These are phyloP conservation scores for Dromiciops gliroides DNA, from an alignment of 2,113 vertebrate genomes.

Conservation along the genomic window DNA sequence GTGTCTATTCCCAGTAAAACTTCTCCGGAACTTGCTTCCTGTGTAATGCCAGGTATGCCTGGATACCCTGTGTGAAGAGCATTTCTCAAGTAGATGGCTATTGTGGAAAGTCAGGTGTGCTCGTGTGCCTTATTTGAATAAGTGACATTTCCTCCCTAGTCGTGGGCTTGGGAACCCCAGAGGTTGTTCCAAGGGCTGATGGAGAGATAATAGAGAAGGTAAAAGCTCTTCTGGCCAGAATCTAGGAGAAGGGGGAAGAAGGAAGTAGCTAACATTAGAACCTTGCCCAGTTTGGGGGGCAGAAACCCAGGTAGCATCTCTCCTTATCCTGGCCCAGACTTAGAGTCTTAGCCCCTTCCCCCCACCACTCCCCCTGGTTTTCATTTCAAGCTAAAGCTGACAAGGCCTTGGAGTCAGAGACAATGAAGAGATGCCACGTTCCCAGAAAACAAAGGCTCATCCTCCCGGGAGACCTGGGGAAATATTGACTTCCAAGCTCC, in stretches of 20 bases:
- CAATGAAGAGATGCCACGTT: conserved; percentile 35
- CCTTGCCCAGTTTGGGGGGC: neutral
- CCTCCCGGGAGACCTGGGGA: conserved; percentile 28
- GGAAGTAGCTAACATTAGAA: neutral
- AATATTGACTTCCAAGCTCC: conserved; percentile 55
- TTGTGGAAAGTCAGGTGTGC: neutral
- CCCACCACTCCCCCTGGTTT: neutral
- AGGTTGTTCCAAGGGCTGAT: neutral
- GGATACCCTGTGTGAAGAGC: neutral
- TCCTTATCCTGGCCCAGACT: neutral
- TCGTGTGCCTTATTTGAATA: neutral
- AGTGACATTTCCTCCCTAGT: neutral
- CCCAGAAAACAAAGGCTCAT: neutral
- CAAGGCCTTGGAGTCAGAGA: neutral
- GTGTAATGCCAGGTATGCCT: neutral
- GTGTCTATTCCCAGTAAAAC: neutral
- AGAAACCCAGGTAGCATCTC: neutral
- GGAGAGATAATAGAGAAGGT: neutral
- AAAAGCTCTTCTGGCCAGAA: neutral
- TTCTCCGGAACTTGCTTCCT: neutral
- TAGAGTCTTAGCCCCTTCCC: neutral
- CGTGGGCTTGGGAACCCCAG: neutral
- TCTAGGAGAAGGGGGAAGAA: neutral
- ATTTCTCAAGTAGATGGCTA: neutral
- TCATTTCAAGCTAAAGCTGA: neutral